These are phyloP conservation scores for Epinephelus moara DNA, from an alignment of 2,113 vertebrate species.

Conservation along the genomic window DNA sequence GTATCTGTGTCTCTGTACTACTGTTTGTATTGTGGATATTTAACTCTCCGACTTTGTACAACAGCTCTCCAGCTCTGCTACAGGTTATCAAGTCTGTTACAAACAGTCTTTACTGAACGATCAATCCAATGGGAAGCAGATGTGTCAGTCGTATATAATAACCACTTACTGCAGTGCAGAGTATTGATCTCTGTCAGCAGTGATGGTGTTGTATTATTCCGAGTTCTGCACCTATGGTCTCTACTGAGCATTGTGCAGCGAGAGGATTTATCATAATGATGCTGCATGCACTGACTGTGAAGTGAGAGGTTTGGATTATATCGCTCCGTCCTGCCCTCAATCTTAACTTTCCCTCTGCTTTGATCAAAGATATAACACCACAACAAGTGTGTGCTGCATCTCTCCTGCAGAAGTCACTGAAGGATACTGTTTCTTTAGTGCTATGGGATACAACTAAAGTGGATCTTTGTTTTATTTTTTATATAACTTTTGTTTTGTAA, in stretches of 20 bases:
- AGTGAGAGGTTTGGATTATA: slow-evolving; percentile 10
- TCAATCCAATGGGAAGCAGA: slow-evolving; percentile 28
- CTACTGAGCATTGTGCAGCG: background rate
- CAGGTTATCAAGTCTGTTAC: slow-evolving; percentile 15
- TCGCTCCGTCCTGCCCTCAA: background rate
- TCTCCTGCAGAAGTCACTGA: background rate
- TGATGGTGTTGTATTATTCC: slow-evolving; percentile 27
- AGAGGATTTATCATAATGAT: slow-evolving; percentile 26
- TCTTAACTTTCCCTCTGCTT: background rate
- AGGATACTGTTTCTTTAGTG: background rate
- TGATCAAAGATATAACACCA: background rate
- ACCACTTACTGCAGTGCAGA: slow-evolving; percentile 57
- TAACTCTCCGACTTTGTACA: background rate
- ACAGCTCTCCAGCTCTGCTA: background rate
- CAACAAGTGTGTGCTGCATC: slow-evolving; percentile 9
- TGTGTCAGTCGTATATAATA: slow-evolving; percentile 52
- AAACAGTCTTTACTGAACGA: slow-evolving; percentile 24
- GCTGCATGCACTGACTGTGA: slow-evolving; percentile 3
- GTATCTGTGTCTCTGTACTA: background rate
- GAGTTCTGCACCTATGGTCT: slow-evolving; percentile 23
- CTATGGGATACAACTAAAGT: background rate
- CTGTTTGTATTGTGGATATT: background rate
- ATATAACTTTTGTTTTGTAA: background rate
- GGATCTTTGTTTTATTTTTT: background rate
- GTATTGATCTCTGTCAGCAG: slow-evolving; percentile 56